These are phyloP conservation scores for Laothoe populi DNA, from an alignment of 2,888 invertebrate species.

Conservation along the genomic window DNA sequence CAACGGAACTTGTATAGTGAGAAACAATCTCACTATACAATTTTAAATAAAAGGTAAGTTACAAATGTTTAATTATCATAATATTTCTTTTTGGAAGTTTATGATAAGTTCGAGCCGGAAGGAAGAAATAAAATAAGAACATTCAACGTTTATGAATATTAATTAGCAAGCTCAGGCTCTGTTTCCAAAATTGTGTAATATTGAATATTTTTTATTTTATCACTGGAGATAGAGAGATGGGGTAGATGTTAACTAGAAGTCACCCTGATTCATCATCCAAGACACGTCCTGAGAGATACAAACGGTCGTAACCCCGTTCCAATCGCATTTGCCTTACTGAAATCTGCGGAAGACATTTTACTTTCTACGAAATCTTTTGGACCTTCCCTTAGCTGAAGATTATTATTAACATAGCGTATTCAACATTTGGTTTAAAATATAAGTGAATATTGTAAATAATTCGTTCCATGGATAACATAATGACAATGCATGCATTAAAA, in stretches of 20 bases:
- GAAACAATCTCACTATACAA: too few species aligned
- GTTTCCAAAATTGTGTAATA: neutral
- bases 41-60: neutral
- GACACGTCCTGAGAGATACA: slow-evolving; percentile 6
- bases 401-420: neutral
- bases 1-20: too few species aligned
- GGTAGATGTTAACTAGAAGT: too few species aligned
- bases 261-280: slow-evolving; percentile 12
- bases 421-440: neutral
- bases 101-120: neutral
- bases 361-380: neutral
- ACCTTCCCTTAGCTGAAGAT: neutral
- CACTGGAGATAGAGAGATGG: neutral
- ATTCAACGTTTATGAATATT: neutral
- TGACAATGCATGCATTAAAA: too few species aligned
- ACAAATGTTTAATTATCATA: neutral
- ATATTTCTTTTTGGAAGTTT: neutral
- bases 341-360: neutral
- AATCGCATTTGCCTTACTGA: slow-evolving; percentile 1
- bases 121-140: neutral
- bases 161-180: neutral
- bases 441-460: too few species aligned
- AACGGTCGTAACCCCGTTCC: slow-evolving; percentile 5
- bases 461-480: too few species aligned
- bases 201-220: neutral